These are phyloP conservation scores for Falco punctatus DNA, from an alignment of 2,113 vertebrate species.

Conservation along the genomic window DNA sequence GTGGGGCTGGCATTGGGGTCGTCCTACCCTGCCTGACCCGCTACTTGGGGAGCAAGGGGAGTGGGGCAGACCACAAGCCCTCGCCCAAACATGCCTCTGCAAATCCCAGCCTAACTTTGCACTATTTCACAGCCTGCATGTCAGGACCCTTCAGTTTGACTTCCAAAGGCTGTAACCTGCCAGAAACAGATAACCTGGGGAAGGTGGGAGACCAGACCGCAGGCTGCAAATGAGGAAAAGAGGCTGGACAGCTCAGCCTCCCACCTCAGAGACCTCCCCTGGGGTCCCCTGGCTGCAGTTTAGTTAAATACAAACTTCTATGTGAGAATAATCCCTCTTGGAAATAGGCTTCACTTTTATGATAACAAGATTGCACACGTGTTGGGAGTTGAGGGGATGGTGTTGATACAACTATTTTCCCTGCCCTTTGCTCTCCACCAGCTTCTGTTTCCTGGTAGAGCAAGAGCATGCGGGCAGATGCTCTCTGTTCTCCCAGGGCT, in stretches of 20 bases:
- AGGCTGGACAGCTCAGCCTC: neutral
- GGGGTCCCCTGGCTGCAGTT: neutral
- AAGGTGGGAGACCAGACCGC: neutral
- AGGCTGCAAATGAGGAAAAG: neutral
- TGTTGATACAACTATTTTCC: neutral
- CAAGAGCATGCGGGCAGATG: neutral
- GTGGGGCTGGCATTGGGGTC: neutral
- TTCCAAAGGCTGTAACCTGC: neutral
- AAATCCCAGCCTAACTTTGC: neutral
- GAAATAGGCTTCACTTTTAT: neutral
- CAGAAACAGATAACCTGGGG: neutral
- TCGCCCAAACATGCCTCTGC: neutral
- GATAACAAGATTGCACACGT: neutral
- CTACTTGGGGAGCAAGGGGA: rapidly evolving
- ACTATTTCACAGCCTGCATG: neutral
- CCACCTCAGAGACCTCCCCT: neutral
- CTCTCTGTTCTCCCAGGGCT: rapidly evolving
- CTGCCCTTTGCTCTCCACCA: neutral
- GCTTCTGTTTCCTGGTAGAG: neutral
- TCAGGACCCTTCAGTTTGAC: no score
- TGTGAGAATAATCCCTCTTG: neutral
- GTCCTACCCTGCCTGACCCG: neutral
- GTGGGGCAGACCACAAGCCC: neutral
- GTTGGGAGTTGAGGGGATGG: neutral
- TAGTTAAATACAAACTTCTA: neutral